phyloP scores from a whole-genome alignment of 1,140 invertebrate genomes.

The Rhagoletis zephyria region DNA sequence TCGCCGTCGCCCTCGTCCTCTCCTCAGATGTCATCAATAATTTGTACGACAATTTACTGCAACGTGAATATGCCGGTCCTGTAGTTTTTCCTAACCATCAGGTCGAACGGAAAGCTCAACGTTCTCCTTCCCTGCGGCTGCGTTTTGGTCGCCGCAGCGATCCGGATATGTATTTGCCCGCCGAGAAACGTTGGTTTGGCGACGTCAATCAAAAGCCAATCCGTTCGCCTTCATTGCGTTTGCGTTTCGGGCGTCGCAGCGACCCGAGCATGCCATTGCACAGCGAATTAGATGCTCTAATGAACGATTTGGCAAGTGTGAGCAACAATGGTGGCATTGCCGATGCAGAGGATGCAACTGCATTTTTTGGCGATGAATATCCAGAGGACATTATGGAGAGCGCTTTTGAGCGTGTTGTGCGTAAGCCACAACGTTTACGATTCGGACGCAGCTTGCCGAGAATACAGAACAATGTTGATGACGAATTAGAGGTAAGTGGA shows the following conservation, averaged over 20 bases:
- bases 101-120: slow-evolving; percentile 81
- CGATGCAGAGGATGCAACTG: slow-evolving; percentile 33
- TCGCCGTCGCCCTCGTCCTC: neutral
- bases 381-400: slow-evolving; percentile 61
- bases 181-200: slow-evolving; percentile 69
- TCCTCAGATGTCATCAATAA: slow-evolving; percentile 62
- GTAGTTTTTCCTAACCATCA: slow-evolving; percentile 76
- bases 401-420: slow-evolving; percentile 63
- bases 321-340: slow-evolving; percentile 2
- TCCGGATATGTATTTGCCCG: slow-evolving; percentile 72
- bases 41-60: slow-evolving; percentile 69
- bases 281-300: slow-evolving; percentile 51
- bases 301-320: slow-evolving; percentile 48
- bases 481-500: slow-evolving; percentile 34
- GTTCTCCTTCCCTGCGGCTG: slow-evolving; percentile 80
- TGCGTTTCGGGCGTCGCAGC: slow-evolving; percentile 78
- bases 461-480: slow-evolving; percentile 38
- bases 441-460: slow-evolving; percentile 67
- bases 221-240: slow-evolving; percentile 77
- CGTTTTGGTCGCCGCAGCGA: slow-evolving; percentile 82
- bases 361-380: slow-evolving; percentile 53
- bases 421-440: slow-evolving; percentile 69
- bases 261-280: slow-evolving; percentile 75
- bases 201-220: slow-evolving; percentile 75
- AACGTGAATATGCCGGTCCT: slow-evolving; percentile 71